Base-by-base conservation (phyloP, 2,888 invertebrate species). In the Rhabditoides inermis region DNA sequence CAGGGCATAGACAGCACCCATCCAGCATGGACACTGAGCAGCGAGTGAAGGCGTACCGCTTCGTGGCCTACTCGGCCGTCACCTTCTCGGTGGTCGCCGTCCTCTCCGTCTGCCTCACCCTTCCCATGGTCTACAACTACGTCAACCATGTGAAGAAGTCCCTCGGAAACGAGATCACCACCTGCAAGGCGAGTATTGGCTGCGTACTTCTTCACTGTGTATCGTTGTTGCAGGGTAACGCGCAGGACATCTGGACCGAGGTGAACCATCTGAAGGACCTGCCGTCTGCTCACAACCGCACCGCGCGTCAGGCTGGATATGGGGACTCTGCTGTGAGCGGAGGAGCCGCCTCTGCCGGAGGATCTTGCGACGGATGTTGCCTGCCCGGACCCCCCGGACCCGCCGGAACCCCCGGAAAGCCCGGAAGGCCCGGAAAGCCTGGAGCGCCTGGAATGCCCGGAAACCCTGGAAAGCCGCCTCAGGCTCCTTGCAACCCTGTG, bases 391-490 rank as follows among this genome's bases (percentile, higher is more conserved):
- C 69, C 1, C 61, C 61, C 20, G 65, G 69, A 49, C 59, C 65
- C 20, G 51, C 53, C 2, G 69, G 69, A 45, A 49, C 65, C 3
- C 61, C 66, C 22, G 69, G 69, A 49, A 58, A 49, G 20, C 61
- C 61, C 23, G 71, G 72, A 39, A 55, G 61, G 6, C 69, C 68
- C 18, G 70, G 70, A 50, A 63, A 58, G 10, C 68, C 68, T 32
- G 70, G 69, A 49, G 63, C 69, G 6, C 66, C 63, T 18, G 70
- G 70, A 45, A 45, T 64, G 44, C 70, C 70, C 20, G 70, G 70
- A 28, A 65, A 61, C 42, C 67, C 69, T 20, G 69, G 69, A 46
- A 61, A 61, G 35, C 60, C 60, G 20, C 55, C 53, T 30, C 22
- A 27, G 15, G 55, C 53, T 39, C 59, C 62, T 12, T 65, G 65